Evolutionary conservation across 2,888 invertebrate species (phyloP), one percentile per base, ranked within the genome.

Genomic region (Meliscaeva auricollis): DNA sequence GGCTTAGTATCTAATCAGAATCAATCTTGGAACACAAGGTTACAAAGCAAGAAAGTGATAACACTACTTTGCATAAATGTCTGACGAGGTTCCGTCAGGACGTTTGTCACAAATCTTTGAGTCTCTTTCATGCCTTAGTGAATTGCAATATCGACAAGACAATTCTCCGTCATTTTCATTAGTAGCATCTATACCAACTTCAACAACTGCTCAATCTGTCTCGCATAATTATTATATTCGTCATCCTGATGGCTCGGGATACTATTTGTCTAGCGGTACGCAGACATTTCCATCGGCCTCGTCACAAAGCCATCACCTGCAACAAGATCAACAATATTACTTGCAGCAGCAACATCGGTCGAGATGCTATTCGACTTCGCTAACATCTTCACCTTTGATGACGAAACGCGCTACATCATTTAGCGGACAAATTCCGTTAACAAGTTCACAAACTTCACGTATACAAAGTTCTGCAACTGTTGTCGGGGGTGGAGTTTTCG

Each of bases 21-120:
- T 26, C 4, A 26, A 3, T 5, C 11, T 38, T 38, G 9, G 7
- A 38, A 3, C 35, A 38, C 2, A 38, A 38, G 2, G 8, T 38
- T 8, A 38, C 2, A 38, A 38, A 38, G 2, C 7, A 32, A 32
- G 5, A 32, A 6, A 32, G 32, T n/a, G n/a, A n/a, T n/a, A n/a
- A n/a, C 26, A 38, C 8, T 22, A 58, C 66, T 48, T 56, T 41
- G 58, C 87, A 88, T 88, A 91, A 91, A 94, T 94, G 94, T 94
- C 94, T 89, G 94, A 94, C 92, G 94, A 94, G 92, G 93, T 95
- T 90, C 93, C 93, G 89, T 94, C 95, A 91, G 94, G 96, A 90
- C 94, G 96, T 90, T 93, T 96, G 92, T 96, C 96, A 92, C 96
- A 96, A 93, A 95, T 96, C 89, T 96, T 96, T 91, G 96, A 97